Percentiles rank a stretch among this genome's conserved stretches.
Conservation (phyloP, 2,113 vertebrate species). For the Pampusana beccarii region DNA sequence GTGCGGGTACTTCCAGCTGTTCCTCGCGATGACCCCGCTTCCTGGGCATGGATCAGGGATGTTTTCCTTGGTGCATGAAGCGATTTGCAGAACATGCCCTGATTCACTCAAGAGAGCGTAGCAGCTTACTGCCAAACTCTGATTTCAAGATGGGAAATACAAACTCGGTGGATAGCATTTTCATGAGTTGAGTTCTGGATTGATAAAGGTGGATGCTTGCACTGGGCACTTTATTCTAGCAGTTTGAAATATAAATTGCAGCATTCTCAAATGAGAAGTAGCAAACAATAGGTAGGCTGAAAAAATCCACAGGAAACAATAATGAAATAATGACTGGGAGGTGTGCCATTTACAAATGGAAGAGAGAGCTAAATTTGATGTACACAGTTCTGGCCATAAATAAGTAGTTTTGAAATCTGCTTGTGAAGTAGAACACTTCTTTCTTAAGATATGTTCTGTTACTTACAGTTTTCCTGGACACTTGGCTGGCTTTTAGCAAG, state of each 20-base stretch:
- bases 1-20: neutral
- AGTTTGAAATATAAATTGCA: neutral
- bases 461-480: neutral
- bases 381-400: neutral
- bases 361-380: neutral
- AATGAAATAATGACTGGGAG: neutral
- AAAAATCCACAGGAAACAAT: neutral
- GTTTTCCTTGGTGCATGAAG: neutral
- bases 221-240: neutral
- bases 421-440: neutral
- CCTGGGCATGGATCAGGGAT: neutral
- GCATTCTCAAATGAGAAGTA: neutral
- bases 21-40: neutral
- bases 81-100: neutral
- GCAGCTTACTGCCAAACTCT: neutral
- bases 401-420: neutral
- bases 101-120: neutral
- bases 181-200: neutral
- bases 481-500: neutral
- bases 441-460: neutral
- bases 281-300: neutral
- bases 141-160: neutral
- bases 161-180: neutral
- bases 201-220: neutral
- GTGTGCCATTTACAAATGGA: neutral